A percentile compares a stretch with the other conserved stretches of the same genome.
Conservation (phyloP, 2,888 invertebrate genomes). For the Creontiades dilutus region DNA sequence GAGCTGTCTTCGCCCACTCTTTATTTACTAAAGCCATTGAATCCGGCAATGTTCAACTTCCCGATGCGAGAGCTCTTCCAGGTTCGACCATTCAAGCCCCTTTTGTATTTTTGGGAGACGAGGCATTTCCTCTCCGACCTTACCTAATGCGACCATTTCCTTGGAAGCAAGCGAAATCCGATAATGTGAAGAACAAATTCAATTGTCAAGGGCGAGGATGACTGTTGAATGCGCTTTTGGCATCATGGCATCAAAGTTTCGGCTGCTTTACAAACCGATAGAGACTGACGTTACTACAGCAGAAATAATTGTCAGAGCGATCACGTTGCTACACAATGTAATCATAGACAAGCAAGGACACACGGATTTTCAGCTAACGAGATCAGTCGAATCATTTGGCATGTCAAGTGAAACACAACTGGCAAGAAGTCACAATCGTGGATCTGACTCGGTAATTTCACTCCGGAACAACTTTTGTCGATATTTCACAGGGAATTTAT, state of each 20-base stretch:
- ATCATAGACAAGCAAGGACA: constrained; percentile 4
- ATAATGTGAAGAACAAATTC: background rate
- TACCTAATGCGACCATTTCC: constrained; percentile 52
- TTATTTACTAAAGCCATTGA: background rate
- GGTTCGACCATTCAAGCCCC: background rate
- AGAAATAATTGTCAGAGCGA: background rate
- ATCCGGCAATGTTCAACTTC: constrained; percentile 18
- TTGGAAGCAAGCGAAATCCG: background rate
- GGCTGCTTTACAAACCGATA: background rate
- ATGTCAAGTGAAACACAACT: background rate
- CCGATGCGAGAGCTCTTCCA: background rate
- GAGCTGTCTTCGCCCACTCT: background rate
- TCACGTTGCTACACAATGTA: background rate
- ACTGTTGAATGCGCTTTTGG: background rate
- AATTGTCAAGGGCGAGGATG: background rate
- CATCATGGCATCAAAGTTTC: background rate
- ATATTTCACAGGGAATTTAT: too few relatives aligned
- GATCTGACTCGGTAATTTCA: background rate
- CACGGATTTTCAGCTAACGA: background rate
- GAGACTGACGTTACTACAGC: background rate
- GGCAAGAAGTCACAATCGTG: background rate
- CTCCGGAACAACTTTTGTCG: background rate
- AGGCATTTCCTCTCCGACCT: constrained; percentile 21
- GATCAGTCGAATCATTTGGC: background rate
- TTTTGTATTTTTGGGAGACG: constrained; percentile 46